A percentile compares a stretch with the other conserved stretches of the same genome.
Conservation (phyloP, 2,113 vertebrate species). For the Baryphthengus martii region DNA sequence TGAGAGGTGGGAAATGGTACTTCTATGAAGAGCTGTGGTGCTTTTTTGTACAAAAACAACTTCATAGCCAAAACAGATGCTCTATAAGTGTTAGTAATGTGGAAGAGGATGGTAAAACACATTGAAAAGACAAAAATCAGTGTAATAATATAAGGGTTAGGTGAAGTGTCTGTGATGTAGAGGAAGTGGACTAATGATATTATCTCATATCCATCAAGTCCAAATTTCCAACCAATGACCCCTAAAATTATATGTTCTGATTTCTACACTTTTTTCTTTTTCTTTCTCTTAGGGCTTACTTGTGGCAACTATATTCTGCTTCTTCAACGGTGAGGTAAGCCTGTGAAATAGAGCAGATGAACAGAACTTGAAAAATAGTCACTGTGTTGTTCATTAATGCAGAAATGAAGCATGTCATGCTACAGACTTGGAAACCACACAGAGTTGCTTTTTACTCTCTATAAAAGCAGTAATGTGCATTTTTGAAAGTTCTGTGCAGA, state of each 20-base stretch:
- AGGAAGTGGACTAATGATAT: not conserved
- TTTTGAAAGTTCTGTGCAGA: not conserved
- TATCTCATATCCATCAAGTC: not conserved
- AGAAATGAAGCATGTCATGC: not conserved
- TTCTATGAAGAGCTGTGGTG: not conserved
- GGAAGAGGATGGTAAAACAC: not conserved
- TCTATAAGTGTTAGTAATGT: not conserved
- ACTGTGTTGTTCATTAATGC: not conserved
- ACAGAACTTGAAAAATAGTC: not conserved
- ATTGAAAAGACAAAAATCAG: not conserved
- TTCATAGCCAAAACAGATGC: not conserved
- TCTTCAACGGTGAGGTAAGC: conserved; percentile 96
- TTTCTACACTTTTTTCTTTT: not conserved
- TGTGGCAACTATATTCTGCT: conserved; percentile 96
- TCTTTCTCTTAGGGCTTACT: conserved; percentile 85
- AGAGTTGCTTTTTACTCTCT: not conserved
- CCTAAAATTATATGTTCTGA: not conserved
- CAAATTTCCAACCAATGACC: not conserved
- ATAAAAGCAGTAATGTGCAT: not conserved
- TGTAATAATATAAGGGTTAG: not conserved
- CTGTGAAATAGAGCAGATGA: not conserved
- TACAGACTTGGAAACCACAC: not conserved
- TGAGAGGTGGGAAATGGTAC: not conserved
- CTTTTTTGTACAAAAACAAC: not conserved
- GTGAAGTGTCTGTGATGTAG: not conserved